These are phyloP conservation scores for Trichonephila clavata DNA, from an alignment of 1,140 invertebrate genomes.

Conservation along the genomic window DNA sequence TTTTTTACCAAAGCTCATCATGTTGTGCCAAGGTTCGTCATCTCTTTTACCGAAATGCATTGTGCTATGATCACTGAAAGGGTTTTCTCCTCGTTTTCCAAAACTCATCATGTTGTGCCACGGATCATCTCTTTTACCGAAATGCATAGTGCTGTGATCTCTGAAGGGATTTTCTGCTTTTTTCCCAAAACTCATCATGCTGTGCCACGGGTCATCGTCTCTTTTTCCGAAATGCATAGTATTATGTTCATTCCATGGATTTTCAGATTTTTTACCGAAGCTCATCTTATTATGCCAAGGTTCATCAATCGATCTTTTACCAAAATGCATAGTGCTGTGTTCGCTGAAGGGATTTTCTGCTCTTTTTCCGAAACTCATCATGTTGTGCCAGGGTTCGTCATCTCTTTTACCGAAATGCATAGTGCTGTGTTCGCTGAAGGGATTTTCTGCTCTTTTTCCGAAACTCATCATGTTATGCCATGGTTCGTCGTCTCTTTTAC, in stretches of 20 bases:
- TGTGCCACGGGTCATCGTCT: constrained; percentile 57
- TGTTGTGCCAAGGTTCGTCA: constrained; percentile 57
- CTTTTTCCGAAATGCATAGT: constrained; percentile 42
- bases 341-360: neutral
- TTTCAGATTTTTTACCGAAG: constrained; percentile 9
- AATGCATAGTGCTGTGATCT: constrained; percentile 50
- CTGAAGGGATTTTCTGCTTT: neutral
- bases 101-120: constrained; percentile 70
- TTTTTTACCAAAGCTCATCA: constrained; percentile 67
- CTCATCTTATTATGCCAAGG: constrained; percentile 55
- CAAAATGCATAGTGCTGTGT: constrained; percentile 32
- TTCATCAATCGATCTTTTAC: neutral
- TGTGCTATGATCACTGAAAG: neutral
- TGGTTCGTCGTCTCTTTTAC: constrained; percentile 42
- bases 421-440: constrained; percentile 36
- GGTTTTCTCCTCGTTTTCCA: constrained; percentile 29
- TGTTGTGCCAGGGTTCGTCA: neutral
- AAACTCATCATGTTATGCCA: constrained; percentile 59
- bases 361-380: constrained; percentile 53
- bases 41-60: constrained; percentile 58
- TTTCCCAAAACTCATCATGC: constrained; percentile 55
- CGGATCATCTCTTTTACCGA: constrained; percentile 50
- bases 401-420: constrained; percentile 58
- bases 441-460: constrained; percentile 23
- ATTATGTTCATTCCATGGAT: neutral